phyloP scores from a whole-genome alignment of 1,140 invertebrate genomes.

The Diprion similis region DNA sequence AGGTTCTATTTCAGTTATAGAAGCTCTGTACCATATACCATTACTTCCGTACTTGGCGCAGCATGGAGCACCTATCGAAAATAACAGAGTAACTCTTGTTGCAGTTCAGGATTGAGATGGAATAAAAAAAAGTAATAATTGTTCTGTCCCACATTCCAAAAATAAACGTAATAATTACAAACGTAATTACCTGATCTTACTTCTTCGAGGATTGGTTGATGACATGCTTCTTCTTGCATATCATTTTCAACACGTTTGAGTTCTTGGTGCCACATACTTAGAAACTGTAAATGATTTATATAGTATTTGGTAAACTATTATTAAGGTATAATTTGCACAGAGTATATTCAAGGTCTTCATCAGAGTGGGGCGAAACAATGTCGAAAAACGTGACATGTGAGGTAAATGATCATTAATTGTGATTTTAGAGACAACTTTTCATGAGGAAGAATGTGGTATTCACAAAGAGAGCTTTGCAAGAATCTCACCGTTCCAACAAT shows the following conservation, averaged over 20 bases:
- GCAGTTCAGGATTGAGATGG: neutral
- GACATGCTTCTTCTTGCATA: constrained; percentile 29
- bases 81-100: neutral
- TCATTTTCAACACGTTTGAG: constrained; percentile 25
- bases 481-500: too few relatives aligned
- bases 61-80: constrained; percentile 42
- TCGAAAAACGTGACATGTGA: too few relatives aligned
- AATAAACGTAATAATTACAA: constrained; percentile 12
- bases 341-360: too few relatives aligned
- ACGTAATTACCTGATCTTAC: constrained; percentile 28
- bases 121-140: neutral
- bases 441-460: too few relatives aligned
- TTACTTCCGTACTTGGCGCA: constrained; percentile 43
- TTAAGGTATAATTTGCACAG: neutral
- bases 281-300: neutral
- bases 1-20: constrained; percentile 54
- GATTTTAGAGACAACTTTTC: too few relatives aligned
- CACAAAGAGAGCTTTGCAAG: too few relatives aligned
- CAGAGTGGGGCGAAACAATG: too few relatives aligned
- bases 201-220: constrained; percentile 35
- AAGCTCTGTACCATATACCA: constrained; percentile 63
- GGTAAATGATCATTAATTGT: too few relatives aligned
- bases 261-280: neutral
- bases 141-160: neutral
- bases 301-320: neutral